phyloP scores from a whole-genome alignment of 2,113 vertebrate species.

The Sylvietta virens region DNA sequence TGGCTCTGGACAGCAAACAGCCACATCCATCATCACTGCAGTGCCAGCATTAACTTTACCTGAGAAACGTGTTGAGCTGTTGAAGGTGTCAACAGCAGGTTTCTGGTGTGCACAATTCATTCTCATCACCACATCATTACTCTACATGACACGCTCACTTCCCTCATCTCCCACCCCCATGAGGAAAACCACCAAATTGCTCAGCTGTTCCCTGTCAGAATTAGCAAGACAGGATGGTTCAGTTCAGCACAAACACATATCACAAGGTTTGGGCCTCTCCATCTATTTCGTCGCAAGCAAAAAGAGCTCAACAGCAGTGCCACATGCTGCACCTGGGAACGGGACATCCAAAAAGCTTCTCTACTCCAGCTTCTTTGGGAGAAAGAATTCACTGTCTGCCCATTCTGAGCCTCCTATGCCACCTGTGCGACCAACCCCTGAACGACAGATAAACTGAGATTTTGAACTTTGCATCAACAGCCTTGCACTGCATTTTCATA shows the following conservation, averaged over 20 bases:
- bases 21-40: rapidly evolving
- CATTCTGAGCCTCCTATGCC: background rate
- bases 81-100: background rate
- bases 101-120: background rate
- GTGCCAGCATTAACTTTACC: background rate
- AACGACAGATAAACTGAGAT: rapidly evolving
- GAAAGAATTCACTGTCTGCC: background rate
- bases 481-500: background rate
- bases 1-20: background rate
- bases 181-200: background rate
- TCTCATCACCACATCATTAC: background rate
- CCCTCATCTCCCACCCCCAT: background rate
- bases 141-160: rapidly evolving
- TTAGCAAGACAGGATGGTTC: background rate
- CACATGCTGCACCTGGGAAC: background rate
- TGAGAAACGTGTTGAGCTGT: background rate
- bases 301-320: background rate
- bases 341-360: background rate
- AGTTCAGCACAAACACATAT: background rate
- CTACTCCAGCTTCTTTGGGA: background rate
- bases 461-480: background rate
- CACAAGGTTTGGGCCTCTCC: background rate
- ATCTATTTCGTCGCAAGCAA: rapidly evolving
- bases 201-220: background rate
- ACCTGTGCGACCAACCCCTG: background rate